Conservation (phyloP, 2,797 vertebrate species). For the Peromyscus melanophrys region DNA sequence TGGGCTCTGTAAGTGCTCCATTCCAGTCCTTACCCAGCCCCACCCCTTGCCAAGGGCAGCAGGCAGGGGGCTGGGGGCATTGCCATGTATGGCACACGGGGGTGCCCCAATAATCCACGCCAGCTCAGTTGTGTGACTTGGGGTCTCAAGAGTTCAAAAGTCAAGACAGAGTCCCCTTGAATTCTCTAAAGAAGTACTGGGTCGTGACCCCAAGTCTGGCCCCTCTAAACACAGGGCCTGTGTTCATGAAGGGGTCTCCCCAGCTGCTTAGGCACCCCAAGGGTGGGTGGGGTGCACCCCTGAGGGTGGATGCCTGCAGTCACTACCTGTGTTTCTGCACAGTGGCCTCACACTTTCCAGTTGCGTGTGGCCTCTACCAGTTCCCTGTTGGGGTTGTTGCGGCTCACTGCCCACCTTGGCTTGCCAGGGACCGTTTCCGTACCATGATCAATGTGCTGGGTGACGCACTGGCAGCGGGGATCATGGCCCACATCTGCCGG, state of each 20-base stretch:
- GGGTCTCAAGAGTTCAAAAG: not conserved
- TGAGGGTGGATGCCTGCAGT: no score
- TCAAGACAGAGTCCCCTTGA: not conserved
- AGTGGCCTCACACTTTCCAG: not conserved
- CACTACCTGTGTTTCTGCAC: not conserved
- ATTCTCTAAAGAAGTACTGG: not conserved
- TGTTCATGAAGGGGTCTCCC: fast-evolving
- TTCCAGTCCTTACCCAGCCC: not conserved
- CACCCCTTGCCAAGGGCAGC: not conserved
- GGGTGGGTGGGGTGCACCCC: not conserved
- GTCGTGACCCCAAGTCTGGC: not conserved
- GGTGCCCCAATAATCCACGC: no score
- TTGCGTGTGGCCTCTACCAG: not conserved
- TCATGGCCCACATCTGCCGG: slow-evolving; percentile 98
- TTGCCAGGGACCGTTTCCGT: slow-evolving; percentile 96
- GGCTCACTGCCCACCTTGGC: not conserved
- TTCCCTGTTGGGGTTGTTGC: no score
- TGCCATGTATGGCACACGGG: not conserved
- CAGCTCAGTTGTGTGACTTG: not conserved
- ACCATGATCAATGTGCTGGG: slow-evolving; percentile 99
- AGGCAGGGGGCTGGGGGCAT: not conserved
- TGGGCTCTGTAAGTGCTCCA: slow-evolving; percentile 96
- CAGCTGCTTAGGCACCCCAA: fast-evolving
- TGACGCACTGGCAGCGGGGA: slow-evolving; percentile 96
- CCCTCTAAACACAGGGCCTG: not conserved